A percentile compares a stretch with the other conserved stretches of the same genome.
These are phyloP conservation scores for Dichetophora obliterata DNA, from an alignment of 2,888 invertebrate species.

Conservation along the genomic window DNA sequence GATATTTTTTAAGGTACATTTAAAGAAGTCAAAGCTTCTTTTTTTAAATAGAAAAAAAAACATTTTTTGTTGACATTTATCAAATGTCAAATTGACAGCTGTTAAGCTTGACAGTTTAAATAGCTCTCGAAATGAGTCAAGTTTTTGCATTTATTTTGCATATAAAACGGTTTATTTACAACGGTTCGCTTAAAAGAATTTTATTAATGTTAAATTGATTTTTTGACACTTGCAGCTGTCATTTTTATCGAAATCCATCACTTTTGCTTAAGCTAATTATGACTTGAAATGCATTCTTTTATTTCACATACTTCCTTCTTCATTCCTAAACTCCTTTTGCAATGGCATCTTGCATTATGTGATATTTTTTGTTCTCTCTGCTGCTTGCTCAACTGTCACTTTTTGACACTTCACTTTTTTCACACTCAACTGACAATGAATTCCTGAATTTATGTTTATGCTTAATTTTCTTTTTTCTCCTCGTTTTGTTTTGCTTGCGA, in stretches of 20 bases:
- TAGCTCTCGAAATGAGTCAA: too few relatives aligned
- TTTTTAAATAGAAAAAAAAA: too few relatives aligned
- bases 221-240: not conserved
- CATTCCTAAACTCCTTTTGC: not conserved
- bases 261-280: too few relatives aligned
- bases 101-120: too few relatives aligned
- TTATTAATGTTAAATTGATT: too few relatives aligned
- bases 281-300: too few relatives aligned
- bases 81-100: not conserved
- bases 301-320: not conserved
- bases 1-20: too few relatives aligned
- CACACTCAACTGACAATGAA: slow-evolving; percentile 34
- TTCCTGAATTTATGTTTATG: slow-evolving; percentile 6
- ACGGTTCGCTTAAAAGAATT: too few relatives aligned
- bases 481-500: not conserved
- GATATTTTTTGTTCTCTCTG: not conserved
- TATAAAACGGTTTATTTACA: too few relatives aligned
- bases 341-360: not conserved
- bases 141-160: too few relatives aligned
- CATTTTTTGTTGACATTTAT: not conserved
- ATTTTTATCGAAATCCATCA: not conserved
- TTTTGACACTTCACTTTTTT: not conserved
- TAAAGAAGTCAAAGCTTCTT: too few relatives aligned
- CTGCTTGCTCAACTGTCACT: not conserved
- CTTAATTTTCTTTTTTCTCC: not conserved